Conservation (phyloP, 2,888 invertebrate species). For the Eupeodes latifasciatus region DNA sequence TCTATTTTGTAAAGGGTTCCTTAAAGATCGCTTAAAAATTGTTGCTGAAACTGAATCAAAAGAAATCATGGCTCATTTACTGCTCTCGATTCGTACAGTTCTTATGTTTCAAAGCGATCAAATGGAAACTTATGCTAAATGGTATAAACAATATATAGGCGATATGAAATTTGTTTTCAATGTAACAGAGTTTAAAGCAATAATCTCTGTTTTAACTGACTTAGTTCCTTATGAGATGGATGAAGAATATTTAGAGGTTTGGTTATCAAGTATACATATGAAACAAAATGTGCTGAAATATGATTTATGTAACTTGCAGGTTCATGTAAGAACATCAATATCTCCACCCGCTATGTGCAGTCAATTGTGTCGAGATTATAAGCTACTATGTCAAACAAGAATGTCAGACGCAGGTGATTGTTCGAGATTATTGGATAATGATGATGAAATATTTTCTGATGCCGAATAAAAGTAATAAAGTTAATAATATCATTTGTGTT, state of each 20-base stretch:
- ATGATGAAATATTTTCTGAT: slow-evolving; percentile 63
- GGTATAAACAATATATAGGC: slow-evolving; percentile 82
- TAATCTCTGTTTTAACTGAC: slow-evolving; percentile 79
- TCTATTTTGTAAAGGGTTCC: slow-evolving; percentile 77
- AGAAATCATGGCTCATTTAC: slow-evolving; percentile 79
- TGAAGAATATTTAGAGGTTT: slow-evolving; percentile 81
- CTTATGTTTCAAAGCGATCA: slow-evolving; percentile 40
- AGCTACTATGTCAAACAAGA: slow-evolving; percentile 80
- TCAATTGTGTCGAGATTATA: slow-evolving; percentile 81
- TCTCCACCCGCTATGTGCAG: slow-evolving; percentile 81
- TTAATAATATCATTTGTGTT: too few relatives aligned
- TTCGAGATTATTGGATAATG: slow-evolving; percentile 48
- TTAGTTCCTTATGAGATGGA: slow-evolving; percentile 80
- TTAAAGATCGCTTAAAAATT: slow-evolving; percentile 80
- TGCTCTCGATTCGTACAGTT: slow-evolving; percentile 81
- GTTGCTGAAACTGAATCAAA: slow-evolving; percentile 78
- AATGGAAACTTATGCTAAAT: slow-evolving; percentile 80
- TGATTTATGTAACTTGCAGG: slow-evolving; percentile 75
- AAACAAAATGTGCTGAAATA: too few relatives aligned
- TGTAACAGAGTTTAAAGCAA: slow-evolving; percentile 79
- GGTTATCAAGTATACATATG: not conserved
- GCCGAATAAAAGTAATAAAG: slow-evolving; percentile 4
- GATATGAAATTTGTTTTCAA: slow-evolving; percentile 82
- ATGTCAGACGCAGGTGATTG: slow-evolving; percentile 77
- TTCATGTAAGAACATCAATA: slow-evolving; percentile 81